Evolutionary conservation across 2,888 invertebrate species (phyloP), one percentile per base, ranked within the genome.

Genomic region (Dryococelus australis): DNA sequence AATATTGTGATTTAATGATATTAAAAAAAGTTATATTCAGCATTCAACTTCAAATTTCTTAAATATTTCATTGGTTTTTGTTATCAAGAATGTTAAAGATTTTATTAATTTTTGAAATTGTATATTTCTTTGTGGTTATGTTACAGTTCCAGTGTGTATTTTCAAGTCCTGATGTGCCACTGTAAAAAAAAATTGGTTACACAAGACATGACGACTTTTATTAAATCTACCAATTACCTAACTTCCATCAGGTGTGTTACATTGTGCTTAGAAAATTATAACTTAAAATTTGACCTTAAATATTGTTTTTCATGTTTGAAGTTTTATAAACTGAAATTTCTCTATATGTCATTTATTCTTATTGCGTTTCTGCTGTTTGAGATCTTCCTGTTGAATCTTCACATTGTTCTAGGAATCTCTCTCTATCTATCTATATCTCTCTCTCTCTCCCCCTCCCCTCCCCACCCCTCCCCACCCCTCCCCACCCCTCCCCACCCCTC

Each of bases 51-150:
- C 10, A 47, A 65, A 65, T 65, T 65, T 65, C 24, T 20, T 8
- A 65, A 65, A 8, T 65, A 65, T n/a, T n/a, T n/a, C 20, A 20
- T 1, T n/a, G 16, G n/a, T n/a, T 65, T 51, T 65, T 65, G 65
- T 65, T 65, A 65, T 65, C 65, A 65, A 24, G 65, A 65, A 65
- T 65, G 65, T 10, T 65, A 65, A 24, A 65, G n/a, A 65, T 65
- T 65, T 65, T 65, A 65, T 65, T 83, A 83, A 28, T 83, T 83
- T 83, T 83, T 83, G 16, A 83, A 83, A 83, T 83, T 43, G n/a
- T 83, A 35, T 83, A 35, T 83, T 28, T 83, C 35, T 83, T 83
- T 83, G 28, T 83, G 35, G 28, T 83, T 43, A 28, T 83, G 28
- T 83, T 83, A 83, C 83, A 83, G 83, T 83, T 83, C 43, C 1